Percentiles rank a stretch among this genome's conserved stretches.
Conservation (phyloP, 1,140 invertebrate species). For the Lasioglossum baleicum region DNA sequence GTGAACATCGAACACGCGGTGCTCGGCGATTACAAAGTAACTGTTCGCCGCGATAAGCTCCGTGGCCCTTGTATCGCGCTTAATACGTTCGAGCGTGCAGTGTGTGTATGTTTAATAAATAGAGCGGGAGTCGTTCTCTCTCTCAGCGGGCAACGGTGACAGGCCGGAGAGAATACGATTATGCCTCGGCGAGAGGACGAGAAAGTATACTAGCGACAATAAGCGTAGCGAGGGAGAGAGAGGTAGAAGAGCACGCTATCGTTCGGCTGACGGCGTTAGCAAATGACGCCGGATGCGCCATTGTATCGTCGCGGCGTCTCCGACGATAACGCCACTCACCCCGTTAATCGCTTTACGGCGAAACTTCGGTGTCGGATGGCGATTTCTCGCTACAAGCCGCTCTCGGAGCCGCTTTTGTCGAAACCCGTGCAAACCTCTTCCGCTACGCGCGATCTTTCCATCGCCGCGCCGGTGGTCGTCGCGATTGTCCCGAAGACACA, state of each 20-base stretch:
- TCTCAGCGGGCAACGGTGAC: no score
- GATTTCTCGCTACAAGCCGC: constrained; percentile 19
- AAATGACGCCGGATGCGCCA: constrained; percentile 49
- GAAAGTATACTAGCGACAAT: constrained; percentile 49
- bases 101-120: constrained; percentile 45
- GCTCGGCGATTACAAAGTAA: constrained; percentile 41
- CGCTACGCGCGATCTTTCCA: background rate
- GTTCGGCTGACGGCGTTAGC: constrained; percentile 45
- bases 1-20: constrained; percentile 41
- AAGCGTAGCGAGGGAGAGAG: constrained; percentile 16
- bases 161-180: constrained; percentile 47
- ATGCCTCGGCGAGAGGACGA: constrained; percentile 55
- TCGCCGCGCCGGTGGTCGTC: background rate
- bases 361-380: constrained; percentile 63
- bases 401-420: constrained; percentile 46
- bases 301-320: constrained; percentile 52
- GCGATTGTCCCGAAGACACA: background rate
- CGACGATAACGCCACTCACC: constrained; percentile 55
- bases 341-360: constrained; percentile 62
- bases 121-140: background rate
- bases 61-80: constrained; percentile 12
- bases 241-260: background rate
- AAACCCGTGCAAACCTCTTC: constrained; percentile 40
- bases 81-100: constrained; percentile 15
- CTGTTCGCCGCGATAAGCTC: constrained; percentile 30